Evolutionary conservation across 2,888 invertebrate species (phyloP), one percentile per base, ranked within the genome.

Genomic region (Camptogramma bilineatum): DNA sequence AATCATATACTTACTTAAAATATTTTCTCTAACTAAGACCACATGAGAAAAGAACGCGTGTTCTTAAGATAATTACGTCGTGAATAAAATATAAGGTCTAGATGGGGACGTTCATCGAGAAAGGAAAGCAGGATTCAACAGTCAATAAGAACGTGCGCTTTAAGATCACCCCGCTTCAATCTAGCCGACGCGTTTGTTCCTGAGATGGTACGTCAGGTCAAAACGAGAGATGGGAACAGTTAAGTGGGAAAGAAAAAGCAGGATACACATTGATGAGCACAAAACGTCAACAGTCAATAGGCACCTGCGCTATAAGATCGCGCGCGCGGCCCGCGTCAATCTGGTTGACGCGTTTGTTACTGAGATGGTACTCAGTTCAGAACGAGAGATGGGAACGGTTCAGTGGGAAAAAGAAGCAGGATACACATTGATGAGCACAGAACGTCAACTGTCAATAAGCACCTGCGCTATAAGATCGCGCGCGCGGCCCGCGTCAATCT

Each of bases 301-400:
- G 31, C 31, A 31, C 9, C 31, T 31, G 31, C 31, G 31, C 91
- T 70, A 93, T 91, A 71, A 92, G 86, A 77, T 89, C 87, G 69
- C 84, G 80, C 73, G 92, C 93, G 65, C 88, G 86, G 39, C 81
- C 69, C 44, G 93, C 88, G 83, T 28, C 28, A 8, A 28, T 28
- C 28, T 28, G 88, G 84, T 88, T 91, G 86, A 99, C 97, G 82
- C 99, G 96, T 88, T 99, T 99, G 94, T 99, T 99, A 95, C 99
- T 99, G 84, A 99, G 95, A 91, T 99, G 99, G 94, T 99, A 99
- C 53, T 99, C 19, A 99, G 99, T 94, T 99, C 99, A 31, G 31
- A 31, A 31, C 31, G 8, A 31, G 9, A 8, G 9, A 31, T 1
- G 31, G 31, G 28, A 28, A 39, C n/a, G 4, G 42, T 16, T 16